Percentiles rank a stretch among this genome's conserved stretches.
Evolutionary conservation across 2,888 invertebrate species (phyloP).

Genomic region (Ditula angustiorana): DNA sequence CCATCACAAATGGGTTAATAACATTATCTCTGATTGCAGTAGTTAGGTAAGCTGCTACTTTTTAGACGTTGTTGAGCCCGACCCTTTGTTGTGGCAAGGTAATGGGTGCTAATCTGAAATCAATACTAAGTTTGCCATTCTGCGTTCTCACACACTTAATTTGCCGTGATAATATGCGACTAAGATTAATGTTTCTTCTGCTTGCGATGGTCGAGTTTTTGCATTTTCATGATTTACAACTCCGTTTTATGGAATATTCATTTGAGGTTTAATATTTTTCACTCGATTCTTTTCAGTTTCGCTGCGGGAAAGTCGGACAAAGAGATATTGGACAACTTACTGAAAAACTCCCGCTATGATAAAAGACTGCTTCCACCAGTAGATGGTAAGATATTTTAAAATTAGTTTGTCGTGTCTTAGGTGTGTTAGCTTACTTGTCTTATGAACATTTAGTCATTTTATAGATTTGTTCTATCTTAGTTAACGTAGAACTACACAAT

Average conservation of each 20-base stretch:
- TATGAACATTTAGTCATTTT: neutral
- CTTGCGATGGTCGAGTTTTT: conserved; percentile 9
- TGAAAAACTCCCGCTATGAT: conserved; percentile 95
- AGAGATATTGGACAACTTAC: conserved; percentile 95
- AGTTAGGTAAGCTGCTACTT: conserved; percentile 9
- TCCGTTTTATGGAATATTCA: neutral
- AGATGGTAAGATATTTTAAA: conserved; percentile 87
- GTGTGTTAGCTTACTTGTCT: conserved; percentile 12
- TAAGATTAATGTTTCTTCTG: conserved; percentile 55
- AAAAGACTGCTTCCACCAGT: conserved; percentile 96
- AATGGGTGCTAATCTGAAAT: conserved; percentile 69
- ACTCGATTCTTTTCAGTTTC: conserved; percentile 85
- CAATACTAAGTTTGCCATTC: conserved; percentile 57
- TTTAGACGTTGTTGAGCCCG: conserved; percentile 49
- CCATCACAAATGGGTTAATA: neutral
- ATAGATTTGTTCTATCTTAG: neutral
- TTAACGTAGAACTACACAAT: conserved; percentile 34
- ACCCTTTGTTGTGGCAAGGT: conserved; percentile 54
- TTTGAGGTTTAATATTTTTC: conserved; percentile 9
- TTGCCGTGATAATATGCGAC: conserved; percentile 56
- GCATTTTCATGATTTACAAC: conserved; percentile 8
- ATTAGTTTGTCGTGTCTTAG: conserved; percentile 15
- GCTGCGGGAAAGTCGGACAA: conserved; percentile 97
- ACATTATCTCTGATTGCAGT: conserved; percentile 14
- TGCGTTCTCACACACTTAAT: conserved; percentile 58